These are phyloP conservation scores for Tribolium castaneum DNA, from an alignment of 1,140 invertebrate genomes.

Conservation along the genomic window DNA sequence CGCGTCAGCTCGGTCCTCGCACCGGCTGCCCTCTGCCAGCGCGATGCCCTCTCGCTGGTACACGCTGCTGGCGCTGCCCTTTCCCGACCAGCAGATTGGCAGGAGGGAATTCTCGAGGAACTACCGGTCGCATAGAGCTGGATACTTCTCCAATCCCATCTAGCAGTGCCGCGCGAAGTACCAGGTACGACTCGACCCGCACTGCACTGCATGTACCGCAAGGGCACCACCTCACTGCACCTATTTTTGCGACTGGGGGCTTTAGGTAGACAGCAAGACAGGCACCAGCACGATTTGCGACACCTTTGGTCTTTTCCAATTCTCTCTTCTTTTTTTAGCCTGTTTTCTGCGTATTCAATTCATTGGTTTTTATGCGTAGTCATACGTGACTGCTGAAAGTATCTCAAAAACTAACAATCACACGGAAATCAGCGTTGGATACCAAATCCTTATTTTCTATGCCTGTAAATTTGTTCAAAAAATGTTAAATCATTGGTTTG, in stretches of 20 bases:
- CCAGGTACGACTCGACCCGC: conserved; percentile 54
- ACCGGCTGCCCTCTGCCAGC: conserved; percentile 65
- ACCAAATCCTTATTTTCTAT: too few species aligned
- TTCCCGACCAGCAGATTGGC: conserved; percentile 90
- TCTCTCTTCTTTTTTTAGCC: too few species aligned
- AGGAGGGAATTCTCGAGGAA: conserved; percentile 82
- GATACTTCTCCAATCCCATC: conserved; percentile 83
- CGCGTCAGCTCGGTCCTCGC: conserved; percentile 65
- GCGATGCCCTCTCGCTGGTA: conserved; percentile 84
- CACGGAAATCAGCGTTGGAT: too few species aligned
- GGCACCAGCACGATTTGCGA: background rate
- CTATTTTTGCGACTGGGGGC: background rate
- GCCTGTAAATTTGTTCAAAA: too few species aligned
- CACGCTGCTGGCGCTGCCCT: conserved; percentile 88
- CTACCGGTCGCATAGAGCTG: conserved; percentile 79
- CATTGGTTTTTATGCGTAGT: too few species aligned
- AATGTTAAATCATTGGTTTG: too few species aligned
- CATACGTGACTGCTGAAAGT: too few species aligned
- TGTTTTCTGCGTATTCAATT: too few species aligned
- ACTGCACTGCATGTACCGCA: conserved; percentile 48
- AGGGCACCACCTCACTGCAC: conserved; percentile 13
- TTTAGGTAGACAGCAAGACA: background rate
- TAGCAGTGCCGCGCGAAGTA: conserved; percentile 47
- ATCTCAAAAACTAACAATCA: too few species aligned
- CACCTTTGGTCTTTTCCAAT: too few species aligned